Evolutionary conservation across 1,140 invertebrate genomes (phyloP), one percentile per base, ranked within the genome.

Genomic region (Orussus abietinus): DNA sequence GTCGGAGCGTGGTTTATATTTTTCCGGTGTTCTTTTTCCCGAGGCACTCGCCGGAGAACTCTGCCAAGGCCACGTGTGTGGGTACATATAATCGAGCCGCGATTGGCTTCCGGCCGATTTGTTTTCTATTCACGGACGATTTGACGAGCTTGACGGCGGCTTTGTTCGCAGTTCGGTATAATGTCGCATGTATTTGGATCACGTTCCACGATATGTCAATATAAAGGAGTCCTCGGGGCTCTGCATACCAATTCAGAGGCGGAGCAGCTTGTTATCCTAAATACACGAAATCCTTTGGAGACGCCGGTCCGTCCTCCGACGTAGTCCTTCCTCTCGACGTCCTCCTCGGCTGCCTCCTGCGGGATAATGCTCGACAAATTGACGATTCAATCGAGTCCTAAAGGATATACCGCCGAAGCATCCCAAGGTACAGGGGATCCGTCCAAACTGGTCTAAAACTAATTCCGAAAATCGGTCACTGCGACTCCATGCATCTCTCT

Each of bases 111-210:
- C 62, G 51, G 59, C 48, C 64, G 60, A 64, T 69, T 69, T 59
- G 58, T 62, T 64, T 61, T 49, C 49, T 46, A 57, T 68, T 66
- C 58, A 64, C 55, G 60, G 50, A 40, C 64, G 58, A 74, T 74
- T 74, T 64, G 54, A 59, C 56, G 54, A 62, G 18, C 9, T 19
- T 19, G 29, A 12, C 53, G 32, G 10, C n/a, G 26, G 39, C 58
- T 69, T 69, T 65, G 59, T 67, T 64, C 63, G 47, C 53, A 57
- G 57, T 64, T 64, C 52, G 59, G 65, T 74, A 72, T 72, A 72
- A 74, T 72, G 63, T 66, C 50, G 53, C 68, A 72, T 67, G 71
- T 74, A 74, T 74, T 74, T 74, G 71, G 71, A 74, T 74, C 71
- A 74, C 71, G 71, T 74, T 60, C 66, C 39, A 57, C 64, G 69